Conservation (phyloP, 2,888 invertebrate species). For the Scrobipalpa costella region DNA sequence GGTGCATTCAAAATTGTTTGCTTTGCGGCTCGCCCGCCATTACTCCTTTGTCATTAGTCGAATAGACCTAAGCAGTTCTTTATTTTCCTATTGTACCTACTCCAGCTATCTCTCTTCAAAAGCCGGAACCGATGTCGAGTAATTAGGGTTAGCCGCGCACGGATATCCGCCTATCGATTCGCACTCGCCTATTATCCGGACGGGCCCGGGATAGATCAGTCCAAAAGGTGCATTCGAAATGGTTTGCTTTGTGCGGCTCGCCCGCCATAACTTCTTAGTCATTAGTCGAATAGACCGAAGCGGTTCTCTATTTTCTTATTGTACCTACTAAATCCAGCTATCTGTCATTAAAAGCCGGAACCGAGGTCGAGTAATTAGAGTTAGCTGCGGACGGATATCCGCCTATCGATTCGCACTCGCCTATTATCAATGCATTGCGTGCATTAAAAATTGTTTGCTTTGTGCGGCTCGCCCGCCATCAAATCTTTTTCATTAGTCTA, state of each 20-base stretch:
- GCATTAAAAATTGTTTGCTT: not conserved
- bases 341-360: constrained; percentile 39
- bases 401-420: constrained; percentile 61
- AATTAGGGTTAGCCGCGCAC: constrained; percentile 60
- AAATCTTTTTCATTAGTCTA: no score
- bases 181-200: constrained; percentile 49
- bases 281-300: no score
- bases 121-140: constrained; percentile 41
- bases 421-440: constrained; percentile 39
- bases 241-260: no score
- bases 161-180: constrained; percentile 69
- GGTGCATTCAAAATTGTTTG: no score
- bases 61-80: no score
- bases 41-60: no score
- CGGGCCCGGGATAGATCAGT: not conserved
- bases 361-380: constrained; percentile 59
- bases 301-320: no score
- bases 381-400: constrained; percentile 60
- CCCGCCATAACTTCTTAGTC: constrained; percentile 4
- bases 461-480: not conserved
- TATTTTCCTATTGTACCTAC: constrained; percentile 49
- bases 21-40: not conserved
- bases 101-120: constrained; percentile 49
- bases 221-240: not conserved
- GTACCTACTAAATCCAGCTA: constrained; percentile 57